A percentile compares a stretch with the other conserved stretches of the same genome.
These are phyloP conservation scores for Oligia strigilis DNA, from an alignment of 2,888 invertebrate species.

Conservation along the genomic window DNA sequence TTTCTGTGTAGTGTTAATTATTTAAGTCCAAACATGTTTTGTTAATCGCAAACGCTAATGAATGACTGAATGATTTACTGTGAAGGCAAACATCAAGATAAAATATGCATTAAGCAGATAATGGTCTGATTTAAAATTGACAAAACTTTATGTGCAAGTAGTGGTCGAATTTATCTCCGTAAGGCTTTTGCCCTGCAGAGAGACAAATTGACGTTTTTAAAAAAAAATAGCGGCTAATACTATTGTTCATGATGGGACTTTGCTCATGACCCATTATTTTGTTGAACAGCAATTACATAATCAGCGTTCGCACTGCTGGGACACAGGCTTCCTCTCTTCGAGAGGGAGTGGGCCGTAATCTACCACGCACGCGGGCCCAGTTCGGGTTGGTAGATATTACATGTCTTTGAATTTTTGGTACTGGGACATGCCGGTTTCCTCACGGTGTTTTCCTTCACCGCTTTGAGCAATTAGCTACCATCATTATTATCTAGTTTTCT, in stretches of 20 bases:
- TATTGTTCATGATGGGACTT: background rate
- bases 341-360: too few species aligned
- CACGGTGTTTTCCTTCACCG: too few species aligned
- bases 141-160: background rate
- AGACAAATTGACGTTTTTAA: too few species aligned
- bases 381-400: too few species aligned
- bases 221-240: too few species aligned
- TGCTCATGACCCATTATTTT: background rate
- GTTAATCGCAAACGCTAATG: conserved; percentile 22
- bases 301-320: too few species aligned
- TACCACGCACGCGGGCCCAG: too few species aligned
- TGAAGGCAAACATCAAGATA: conserved; percentile 7
- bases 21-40: conserved; percentile 22
- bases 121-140: background rate
- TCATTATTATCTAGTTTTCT: background rate
- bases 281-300: too few species aligned
- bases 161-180: background rate
- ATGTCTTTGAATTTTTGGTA: too few species aligned
- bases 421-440: too few species aligned
- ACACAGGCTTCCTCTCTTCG: too few species aligned
- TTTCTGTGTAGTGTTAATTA: conserved; percentile 52
- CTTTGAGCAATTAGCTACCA: background rate
- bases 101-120: background rate
- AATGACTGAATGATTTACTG: conserved; percentile 20
- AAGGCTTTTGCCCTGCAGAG: background rate